Evolutionary conservation across 2,113 vertebrate genomes (phyloP), one percentile per base, ranked within the genome.

Genomic region (Lipotes vexillifer): DNA sequence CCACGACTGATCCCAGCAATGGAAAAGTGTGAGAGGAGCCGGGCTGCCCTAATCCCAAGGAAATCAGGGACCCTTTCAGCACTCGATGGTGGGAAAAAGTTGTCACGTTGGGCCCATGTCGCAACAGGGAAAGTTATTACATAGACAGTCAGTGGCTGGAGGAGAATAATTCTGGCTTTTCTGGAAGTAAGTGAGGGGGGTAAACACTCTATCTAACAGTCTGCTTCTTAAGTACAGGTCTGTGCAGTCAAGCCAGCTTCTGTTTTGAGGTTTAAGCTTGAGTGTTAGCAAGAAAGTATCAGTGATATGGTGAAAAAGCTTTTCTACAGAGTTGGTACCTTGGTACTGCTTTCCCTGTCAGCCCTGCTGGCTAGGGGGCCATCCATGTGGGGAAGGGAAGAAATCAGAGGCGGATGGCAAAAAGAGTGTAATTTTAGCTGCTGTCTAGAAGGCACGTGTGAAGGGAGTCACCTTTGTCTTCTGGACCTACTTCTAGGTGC

Each of bases 401-500:
- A 71, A 96, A 95, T 78, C 72, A 97, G 94, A 96, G 75, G 93
- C 0, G 0, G 52, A 63, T 21, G 82, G 91, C 93, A 80, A 27
- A 69, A 71, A 33, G 20, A 14, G 9, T 52, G 44, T 92, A n/a
- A 87, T n/a, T 41, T 65, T 66, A 89, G 61, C 89, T 84, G 81
- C 71, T 27, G 3, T 78, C 78, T 93, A 82, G 92, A 87, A 83
- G 78, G 91, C 88, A 23, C 10, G 93, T 94, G 91, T 13, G 11
- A 75, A 94, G 74, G 90, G 63, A 95, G 59, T 96, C 94, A 97
- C 77, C 92, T 92, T 98, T 97, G 21, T 29, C 80, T 77, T 81
- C 52, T 88, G 96, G 89, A 95, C 93, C 98, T 92, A 97, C 92
- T 98, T 97, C 86, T 94, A 99, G 99, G 98, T 74, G 97, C 98